Percentiles rank a stretch among this genome's conserved stretches.
Conservation (phyloP, 2,113 vertebrate species). For the Parus major region DNA sequence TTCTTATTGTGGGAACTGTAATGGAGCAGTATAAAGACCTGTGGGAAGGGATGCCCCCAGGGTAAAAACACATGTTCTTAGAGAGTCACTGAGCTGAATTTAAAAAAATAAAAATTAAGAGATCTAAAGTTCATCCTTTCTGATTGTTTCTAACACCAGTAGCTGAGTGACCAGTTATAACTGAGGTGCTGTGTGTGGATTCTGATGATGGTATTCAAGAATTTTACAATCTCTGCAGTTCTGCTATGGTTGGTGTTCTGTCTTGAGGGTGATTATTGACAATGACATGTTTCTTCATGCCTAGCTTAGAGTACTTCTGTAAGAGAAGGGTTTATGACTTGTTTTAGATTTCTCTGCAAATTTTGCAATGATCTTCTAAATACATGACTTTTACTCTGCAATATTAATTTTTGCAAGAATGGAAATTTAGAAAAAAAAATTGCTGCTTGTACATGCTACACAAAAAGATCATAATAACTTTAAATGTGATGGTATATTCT, state of each 20-base stretch:
- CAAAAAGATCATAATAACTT: not conserved
- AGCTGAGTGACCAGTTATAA: not conserved
- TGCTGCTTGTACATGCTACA: not conserved
- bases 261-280: not conserved
- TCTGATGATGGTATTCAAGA: not conserved
- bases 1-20: not conserved
- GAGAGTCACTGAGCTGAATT: not conserved
- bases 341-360: not conserved
- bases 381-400: not conserved
- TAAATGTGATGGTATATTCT: not conserved
- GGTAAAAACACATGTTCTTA: not conserved
- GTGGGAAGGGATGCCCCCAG: not conserved
- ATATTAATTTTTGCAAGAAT: not conserved
- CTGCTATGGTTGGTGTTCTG: not conserved
- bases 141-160: not conserved
- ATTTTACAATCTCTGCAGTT: not conserved
- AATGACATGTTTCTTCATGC: not conserved
- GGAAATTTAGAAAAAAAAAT: not conserved
- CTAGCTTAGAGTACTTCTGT: not conserved
- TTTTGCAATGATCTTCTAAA: not conserved
- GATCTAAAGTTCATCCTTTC: not conserved
- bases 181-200: not conserved
- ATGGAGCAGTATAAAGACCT: not conserved
- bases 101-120: not conserved
- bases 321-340: not conserved